Evolutionary conservation across 2,113 vertebrate species (phyloP), one percentile per base, ranked within the genome.

Genomic region (Chaetodon auriga): DNA sequence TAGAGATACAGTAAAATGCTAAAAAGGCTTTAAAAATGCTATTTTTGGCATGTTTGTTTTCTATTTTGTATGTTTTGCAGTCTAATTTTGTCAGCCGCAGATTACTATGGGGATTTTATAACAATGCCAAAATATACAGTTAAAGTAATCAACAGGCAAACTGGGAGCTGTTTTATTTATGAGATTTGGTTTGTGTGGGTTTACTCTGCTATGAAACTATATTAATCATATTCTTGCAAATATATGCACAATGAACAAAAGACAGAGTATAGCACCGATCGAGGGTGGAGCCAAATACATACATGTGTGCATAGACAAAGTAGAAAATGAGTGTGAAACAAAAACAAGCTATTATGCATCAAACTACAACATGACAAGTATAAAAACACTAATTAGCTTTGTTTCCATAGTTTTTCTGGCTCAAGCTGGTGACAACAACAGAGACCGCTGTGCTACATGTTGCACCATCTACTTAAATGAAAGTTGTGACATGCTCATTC

Each of bases 291-390:
- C 18, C 45, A 51, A 3, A 10, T 7, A 46, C 38, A 61, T 13
- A 30, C 60, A 64, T 8, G 21, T 45, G 35, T 4, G 41, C 41
- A 5, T 41, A 25, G 21, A 75, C 23, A 41, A 60, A 54, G 41
- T 13, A 53, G 7, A 68, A 60, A 54, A 45, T 45, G 30, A 74
- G 60, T 46, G 54, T 55, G 13, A 66, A 19, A 64, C 49, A 73
- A 55, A 68, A 64, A 83, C 55, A 48, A 61, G 57, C 51, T 54
- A 49, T 62, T 71, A 45, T 69, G 63, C 30, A 43, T 64, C 49
- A 64, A 55, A 65, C 10, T 18, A 35, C 62, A 73, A 81, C 46
- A 55, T 54, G 60, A 66, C 58, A 74, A 54, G 43, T 62, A 75
- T 16, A 43, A 38, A 63, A 68, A 51, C 49, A 57, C 11, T 10